Evolutionary conservation across 2,113 vertebrate species (phyloP).

Genomic region (Neolamprologus caudopunctatus): DNA sequence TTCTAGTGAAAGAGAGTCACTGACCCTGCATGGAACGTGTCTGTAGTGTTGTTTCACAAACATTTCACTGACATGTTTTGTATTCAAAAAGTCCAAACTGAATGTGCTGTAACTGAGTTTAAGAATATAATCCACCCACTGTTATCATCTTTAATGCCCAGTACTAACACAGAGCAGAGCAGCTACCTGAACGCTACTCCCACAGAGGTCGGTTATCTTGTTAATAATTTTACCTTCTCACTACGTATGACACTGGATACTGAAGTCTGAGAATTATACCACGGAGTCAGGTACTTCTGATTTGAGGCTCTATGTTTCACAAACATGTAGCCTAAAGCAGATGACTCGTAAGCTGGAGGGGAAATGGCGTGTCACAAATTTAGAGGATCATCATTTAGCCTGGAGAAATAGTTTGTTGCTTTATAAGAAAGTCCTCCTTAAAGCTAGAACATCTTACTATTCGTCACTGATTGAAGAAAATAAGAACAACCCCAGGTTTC

Average conservation of each 20-base stretch:
- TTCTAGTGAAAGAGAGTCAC: background rate
- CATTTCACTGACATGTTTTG: background rate
- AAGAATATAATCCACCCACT: background rate
- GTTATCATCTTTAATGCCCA: background rate
- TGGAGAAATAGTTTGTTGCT: background rate
- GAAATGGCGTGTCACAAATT: background rate
- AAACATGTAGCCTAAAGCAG: background rate
- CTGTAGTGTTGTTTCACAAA: background rate
- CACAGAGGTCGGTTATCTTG: background rate
- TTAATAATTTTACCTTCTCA: background rate
- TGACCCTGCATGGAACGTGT: background rate
- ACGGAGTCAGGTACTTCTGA: no score
- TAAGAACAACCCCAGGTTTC: background rate
- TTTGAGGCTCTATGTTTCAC: background rate
- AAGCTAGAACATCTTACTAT: rapidly evolving
- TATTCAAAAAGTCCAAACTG: background rate
- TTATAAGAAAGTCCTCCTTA: rapidly evolving
- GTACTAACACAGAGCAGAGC: background rate
- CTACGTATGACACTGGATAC: background rate
- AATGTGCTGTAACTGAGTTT: background rate
- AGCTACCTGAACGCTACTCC: background rate
- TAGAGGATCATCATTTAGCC: background rate
- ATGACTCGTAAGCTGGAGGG: rapidly evolving
- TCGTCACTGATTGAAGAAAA: background rate
- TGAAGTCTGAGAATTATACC: background rate